Percentiles rank a stretch among this genome's conserved stretches.
Evolutionary conservation across 2,113 vertebrate species (phyloP).

Genomic region (Penelope pileata): DNA sequence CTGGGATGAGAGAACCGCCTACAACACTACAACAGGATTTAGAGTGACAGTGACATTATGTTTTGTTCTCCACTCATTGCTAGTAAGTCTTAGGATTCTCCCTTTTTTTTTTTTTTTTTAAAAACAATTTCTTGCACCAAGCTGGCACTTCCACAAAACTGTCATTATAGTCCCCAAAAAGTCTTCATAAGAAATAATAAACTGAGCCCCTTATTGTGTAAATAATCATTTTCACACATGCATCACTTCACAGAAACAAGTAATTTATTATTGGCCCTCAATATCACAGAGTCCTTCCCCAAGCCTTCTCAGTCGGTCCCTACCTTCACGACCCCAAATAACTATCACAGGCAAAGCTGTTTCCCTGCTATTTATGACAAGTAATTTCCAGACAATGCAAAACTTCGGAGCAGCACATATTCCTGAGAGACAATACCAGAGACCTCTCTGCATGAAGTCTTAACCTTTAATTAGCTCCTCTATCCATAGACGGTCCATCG

Average conservation of each 20-base stretch:
- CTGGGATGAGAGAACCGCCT: not conserved
- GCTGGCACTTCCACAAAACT: not conserved
- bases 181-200: not conserved
- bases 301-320: not conserved
- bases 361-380: not conserved
- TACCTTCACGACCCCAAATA: not conserved
- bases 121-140: not conserved
- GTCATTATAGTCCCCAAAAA: not conserved
- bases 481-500: not conserved
- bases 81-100: not conserved
- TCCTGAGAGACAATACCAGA: not conserved
- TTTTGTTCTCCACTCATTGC: not conserved
- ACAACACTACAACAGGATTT: not conserved
- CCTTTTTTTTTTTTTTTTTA: not conserved
- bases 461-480: not conserved
- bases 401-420: not conserved
- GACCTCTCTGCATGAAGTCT: not conserved
- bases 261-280: not conserved
- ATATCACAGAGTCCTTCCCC: not conserved
- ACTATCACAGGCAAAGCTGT: not conserved
- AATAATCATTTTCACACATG: not conserved
- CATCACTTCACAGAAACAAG: not conserved
- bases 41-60: not conserved
- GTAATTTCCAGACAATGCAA: not conserved
- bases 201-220: not conserved